Percentiles rank a stretch among this genome's conserved stretches.
Conservation (phyloP, 1,140 invertebrate genomes). For the Cyclina sinensis region DNA sequence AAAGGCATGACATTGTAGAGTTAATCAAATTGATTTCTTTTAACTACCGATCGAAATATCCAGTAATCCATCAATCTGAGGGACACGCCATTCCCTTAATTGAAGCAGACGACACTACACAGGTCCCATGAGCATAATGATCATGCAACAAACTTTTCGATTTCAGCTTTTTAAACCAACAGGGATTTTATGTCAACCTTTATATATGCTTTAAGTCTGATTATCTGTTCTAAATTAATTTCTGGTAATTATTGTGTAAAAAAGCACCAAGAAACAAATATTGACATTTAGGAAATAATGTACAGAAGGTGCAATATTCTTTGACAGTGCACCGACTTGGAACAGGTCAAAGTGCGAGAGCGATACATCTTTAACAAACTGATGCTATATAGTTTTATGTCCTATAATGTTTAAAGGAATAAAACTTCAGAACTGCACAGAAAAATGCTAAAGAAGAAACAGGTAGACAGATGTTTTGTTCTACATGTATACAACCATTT, state of each 20-base stretch:
- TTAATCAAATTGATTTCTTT: background rate
- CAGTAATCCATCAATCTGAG: background rate
- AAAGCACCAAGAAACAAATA: no score
- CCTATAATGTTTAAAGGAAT: no score
- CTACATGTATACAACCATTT: no score
- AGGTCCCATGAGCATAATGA: background rate
- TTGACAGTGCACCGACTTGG: no score
- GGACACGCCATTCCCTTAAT: background rate
- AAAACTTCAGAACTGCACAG: no score
- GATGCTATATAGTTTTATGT: no score
- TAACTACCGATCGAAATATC: slow-evolving; percentile 11
- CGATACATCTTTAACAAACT: no score
- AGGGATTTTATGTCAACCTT: background rate
- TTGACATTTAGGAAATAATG: no score
- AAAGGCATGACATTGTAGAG: background rate
- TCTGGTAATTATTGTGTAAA: background rate
- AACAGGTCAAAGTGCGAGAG: no score
- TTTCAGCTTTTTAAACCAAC: background rate
- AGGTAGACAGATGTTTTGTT: no score
- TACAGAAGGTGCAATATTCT: no score
- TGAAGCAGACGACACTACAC: background rate
- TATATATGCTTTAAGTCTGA: background rate
- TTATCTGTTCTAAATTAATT: background rate
- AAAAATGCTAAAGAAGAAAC: no score
- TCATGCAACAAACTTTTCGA: slow-evolving; percentile 4